Evolutionary conservation across 2,113 vertebrate species (phyloP), one percentile per base, ranked within the genome.

Genomic region (Psettodes erumei): DNA sequence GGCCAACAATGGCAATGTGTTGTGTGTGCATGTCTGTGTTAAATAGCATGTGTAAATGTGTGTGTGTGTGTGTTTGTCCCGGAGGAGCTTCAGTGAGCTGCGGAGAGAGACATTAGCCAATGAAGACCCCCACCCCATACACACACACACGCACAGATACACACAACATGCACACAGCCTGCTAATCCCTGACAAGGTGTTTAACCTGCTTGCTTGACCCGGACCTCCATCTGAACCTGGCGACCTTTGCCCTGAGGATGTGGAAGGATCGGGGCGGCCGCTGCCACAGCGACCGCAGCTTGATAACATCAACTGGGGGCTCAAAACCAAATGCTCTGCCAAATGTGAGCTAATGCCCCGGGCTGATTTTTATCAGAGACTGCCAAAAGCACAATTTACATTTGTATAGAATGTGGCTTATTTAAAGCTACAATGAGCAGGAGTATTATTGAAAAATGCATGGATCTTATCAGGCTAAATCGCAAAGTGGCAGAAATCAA

Each of bases 131-230:
- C 73, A 66, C 40, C 72, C 83, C 80, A n/a, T n/a, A n/a, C n/a
- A n/a, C n/a, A n/a, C n/a, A n/a, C n/a, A n/a, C n/a, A n/a, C n/a
- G n/a, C n/a, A n/a, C n/a, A n/a, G n/a, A n/a, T n/a, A n/a, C n/a
- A n/a, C n/a, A n/a, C n/a, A n/a, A n/a, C n/a, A n/a, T n/a, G 74
- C 76, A 84, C 79, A 33, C 32, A 53, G 74, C 78, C 60, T 13
- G 2, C 77, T 91, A 90, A 93, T 92, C 87, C 88, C 81, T 18
- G 48, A 89, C 89, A 88, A 93, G 92, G 93, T 94, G 93, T 93
- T 94, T 88, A 91, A 92, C 91, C 87, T 90, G 77, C 75, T 83
- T 51, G 77, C 83, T 90, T 88, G 85, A 91, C 84, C 88, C 66
- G 27, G 84, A 89, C 85, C 88, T 76, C 75, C 45, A 63, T 86